Percentiles rank a stretch among this genome's conserved stretches.
These are phyloP conservation scores for Himalopsyche kuldschensis DNA, from an alignment of 2,888 invertebrate species.

Conservation along the genomic window DNA sequence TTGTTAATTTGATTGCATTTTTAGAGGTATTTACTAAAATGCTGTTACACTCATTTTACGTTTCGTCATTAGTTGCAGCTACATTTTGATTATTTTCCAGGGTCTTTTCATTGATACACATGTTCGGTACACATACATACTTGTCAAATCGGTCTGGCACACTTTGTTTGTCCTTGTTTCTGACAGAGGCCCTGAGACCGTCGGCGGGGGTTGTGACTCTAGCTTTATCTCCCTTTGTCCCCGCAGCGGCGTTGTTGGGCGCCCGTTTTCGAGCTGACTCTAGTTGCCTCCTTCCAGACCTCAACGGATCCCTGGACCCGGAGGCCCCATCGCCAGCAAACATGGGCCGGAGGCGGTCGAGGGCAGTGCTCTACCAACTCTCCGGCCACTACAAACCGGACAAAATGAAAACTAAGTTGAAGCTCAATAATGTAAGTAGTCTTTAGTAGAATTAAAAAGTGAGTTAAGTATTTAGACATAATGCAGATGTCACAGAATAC, in stretches of 20 bases:
- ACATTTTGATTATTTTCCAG: neutral
- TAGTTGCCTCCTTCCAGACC: slow-evolving; percentile 79
- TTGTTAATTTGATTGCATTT: too few species aligned
- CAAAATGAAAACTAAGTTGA: slow-evolving; percentile 89
- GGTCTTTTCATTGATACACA: neutral
- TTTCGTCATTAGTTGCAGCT: neutral
- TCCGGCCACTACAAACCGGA: slow-evolving; percentile 96
- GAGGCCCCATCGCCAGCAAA: slow-evolving; percentile 82
- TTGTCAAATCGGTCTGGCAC: slow-evolving; percentile 33
- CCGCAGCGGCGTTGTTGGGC: slow-evolving; percentile 78
- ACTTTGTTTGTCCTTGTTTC: slow-evolving; percentile 33
- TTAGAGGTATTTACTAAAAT: too few species aligned
- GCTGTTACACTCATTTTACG: neutral
- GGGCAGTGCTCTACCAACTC: slow-evolving; percentile 94
- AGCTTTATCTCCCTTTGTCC: slow-evolving; percentile 65
- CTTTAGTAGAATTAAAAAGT: neutral
- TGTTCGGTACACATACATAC: neutral
- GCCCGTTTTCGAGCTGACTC: slow-evolving; percentile 79
- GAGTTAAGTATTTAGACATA: too few species aligned
- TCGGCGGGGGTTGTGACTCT: slow-evolving; percentile 64
- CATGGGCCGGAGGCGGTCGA: slow-evolving; percentile 88
- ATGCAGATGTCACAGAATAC: too few species aligned
- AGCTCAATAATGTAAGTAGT: slow-evolving; percentile 88
- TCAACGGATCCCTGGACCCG: slow-evolving; percentile 76
- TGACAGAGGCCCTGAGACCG: slow-evolving; percentile 53